These are phyloP conservation scores for Pemphigus obesinymphae DNA, from an alignment of 1,140 invertebrate species.

Conservation along the genomic window DNA sequence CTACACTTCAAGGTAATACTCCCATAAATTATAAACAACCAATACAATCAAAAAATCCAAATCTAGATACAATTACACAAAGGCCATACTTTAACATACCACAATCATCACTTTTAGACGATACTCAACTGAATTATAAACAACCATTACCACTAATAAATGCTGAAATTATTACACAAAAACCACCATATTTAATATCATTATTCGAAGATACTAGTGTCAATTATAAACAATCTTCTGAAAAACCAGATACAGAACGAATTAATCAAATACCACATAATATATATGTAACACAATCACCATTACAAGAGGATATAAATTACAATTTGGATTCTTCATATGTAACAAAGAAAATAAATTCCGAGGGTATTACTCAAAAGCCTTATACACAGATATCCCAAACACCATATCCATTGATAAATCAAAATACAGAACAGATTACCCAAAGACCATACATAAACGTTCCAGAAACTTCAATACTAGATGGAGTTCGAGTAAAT, in stretches of 20 bases:
- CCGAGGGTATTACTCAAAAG: not conserved
- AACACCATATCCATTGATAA: not conserved
- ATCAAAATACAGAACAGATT: slow-evolving; percentile 6
- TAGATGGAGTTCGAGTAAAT: not conserved
- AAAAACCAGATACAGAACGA: slow-evolving; percentile 12
- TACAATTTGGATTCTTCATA: slow-evolving; percentile 44
- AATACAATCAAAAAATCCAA: slow-evolving; percentile 54
- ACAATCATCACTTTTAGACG: slow-evolving; percentile 46
- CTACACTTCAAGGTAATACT: slow-evolving; percentile 50
- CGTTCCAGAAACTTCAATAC: not conserved
- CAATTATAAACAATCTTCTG: not conserved
- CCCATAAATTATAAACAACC: slow-evolving; percentile 55
- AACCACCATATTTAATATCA: slow-evolving; percentile 48
- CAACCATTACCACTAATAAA: slow-evolving; percentile 54
- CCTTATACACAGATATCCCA: not conserved
- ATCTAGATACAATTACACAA: slow-evolving; percentile 54
- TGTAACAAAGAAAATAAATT: slow-evolving; percentile 49
- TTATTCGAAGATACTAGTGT: not conserved
- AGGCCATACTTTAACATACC: not conserved
- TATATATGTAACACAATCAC: not conserved
- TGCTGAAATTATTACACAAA: slow-evolving; percentile 51
- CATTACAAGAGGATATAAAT: not conserved
- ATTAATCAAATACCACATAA: not conserved
- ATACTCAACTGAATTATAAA: slow-evolving; percentile 55
- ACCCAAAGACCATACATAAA: slow-evolving; percentile 18